Evolutionary conservation across 2,113 vertebrate genomes (phyloP).

Genomic region (Pholis gunnellus): DNA sequence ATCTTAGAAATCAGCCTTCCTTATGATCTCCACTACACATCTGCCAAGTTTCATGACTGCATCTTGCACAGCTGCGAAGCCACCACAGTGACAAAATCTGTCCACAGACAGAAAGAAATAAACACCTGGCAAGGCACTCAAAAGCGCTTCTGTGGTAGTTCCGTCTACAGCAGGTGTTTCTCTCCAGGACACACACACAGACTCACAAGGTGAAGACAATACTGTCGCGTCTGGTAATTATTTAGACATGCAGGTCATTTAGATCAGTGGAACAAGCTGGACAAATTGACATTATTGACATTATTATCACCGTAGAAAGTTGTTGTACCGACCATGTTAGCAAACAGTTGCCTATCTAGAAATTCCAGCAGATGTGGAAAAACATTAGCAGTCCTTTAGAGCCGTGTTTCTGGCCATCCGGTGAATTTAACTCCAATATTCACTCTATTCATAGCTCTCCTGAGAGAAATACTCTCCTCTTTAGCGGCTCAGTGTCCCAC

Average conservation of each 20-base stretch:
- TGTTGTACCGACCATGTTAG: neutral
- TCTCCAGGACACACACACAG: neutral
- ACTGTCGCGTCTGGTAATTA: neutral
- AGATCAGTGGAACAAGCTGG: neutral
- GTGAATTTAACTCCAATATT: no score
- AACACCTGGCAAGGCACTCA: neutral
- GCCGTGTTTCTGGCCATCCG: no score
- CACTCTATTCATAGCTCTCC: neutral
- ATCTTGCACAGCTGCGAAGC: neutral
- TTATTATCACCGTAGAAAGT: neutral
- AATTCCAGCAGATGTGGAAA: no score
- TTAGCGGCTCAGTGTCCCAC: neutral
- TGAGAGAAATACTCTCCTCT: neutral
- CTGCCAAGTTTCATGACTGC: neutral
- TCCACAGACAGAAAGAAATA: neutral
- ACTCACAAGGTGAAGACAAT: neutral
- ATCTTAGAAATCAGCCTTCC: neutral
- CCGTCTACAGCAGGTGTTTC: neutral
- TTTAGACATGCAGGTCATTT: neutral
- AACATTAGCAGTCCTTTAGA: no score
- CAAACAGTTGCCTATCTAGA: no score
- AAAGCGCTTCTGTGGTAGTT: neutral
- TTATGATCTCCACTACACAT: neutral
- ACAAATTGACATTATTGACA: no score
- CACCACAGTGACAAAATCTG: neutral